Percentiles rank a stretch among this genome's conserved stretches.
Conservation (phyloP, 2,888 invertebrate species). For the Bhutanitis thaidina region DNA sequence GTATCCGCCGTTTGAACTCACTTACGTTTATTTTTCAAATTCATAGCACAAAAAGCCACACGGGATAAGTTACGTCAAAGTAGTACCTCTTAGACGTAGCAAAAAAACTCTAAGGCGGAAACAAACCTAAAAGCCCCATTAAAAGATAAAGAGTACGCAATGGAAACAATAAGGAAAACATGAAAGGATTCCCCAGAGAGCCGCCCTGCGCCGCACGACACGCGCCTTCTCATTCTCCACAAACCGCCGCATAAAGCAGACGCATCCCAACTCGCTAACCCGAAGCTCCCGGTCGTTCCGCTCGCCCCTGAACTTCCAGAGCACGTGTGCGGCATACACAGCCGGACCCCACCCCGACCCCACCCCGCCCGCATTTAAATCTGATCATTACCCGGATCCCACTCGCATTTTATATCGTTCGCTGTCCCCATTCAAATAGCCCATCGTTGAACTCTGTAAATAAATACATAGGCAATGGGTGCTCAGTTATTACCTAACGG, state of each 20-base stretch:
- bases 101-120: too few species aligned
- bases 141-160: too few species aligned
- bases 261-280: not conserved
- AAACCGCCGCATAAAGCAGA: not conserved
- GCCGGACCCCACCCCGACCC: not conserved
- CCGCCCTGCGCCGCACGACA: too few species aligned
- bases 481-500: not conserved
- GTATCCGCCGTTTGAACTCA: too few species aligned
- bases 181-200: too few species aligned
- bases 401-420: not conserved
- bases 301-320: not conserved
- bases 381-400: not conserved
- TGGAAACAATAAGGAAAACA: not conserved
- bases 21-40: too few species aligned
- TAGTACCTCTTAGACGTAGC: too few species aligned
- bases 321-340: not conserved
- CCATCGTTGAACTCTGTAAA: not conserved
- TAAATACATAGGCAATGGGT: not conserved
- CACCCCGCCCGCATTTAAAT: not conserved
- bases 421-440: not conserved
- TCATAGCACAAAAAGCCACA: too few species aligned
- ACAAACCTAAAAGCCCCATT: too few species aligned
- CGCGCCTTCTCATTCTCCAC: too few species aligned
- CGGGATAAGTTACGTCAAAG: too few species aligned
- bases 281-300: not conserved